These are phyloP conservation scores for Apostichopus californicus DNA, from an alignment of 35 echinoderm and acorn worm species.

Conservation along the genomic window DNA sequence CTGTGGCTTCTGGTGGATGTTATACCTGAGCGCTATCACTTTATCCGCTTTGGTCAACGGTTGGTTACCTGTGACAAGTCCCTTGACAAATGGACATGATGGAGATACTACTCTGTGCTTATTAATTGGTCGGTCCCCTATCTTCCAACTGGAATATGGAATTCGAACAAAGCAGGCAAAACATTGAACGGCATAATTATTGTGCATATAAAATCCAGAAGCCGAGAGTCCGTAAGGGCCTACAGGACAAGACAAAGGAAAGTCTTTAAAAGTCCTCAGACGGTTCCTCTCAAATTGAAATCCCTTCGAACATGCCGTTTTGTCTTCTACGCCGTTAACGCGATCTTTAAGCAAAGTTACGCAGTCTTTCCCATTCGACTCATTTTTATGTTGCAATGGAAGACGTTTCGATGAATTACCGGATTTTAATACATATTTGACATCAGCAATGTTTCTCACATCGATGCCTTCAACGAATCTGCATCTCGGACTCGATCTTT, in stretches of 20 bases:
- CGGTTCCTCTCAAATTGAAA: constrained; percentile 42
- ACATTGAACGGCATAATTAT: constrained; percentile 74
- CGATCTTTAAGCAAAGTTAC: too few species aligned
- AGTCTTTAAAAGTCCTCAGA: constrained; percentile 77
- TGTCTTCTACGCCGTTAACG: not conserved
- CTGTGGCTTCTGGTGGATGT: not conserved
- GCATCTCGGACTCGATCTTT: constrained; percentile 25
- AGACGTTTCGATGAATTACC: too few species aligned
- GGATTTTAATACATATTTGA: too few species aligned
- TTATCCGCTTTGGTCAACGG: constrained; percentile 55
- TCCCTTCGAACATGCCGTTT: not conserved
- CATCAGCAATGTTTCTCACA: not conserved
- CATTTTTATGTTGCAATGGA: not conserved
- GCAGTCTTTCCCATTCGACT: not conserved
- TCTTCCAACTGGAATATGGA: constrained; percentile 62
- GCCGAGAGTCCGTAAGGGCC: constrained; percentile 70
- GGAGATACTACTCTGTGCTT: constrained; percentile 78
- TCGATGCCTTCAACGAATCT: constrained; percentile 46
- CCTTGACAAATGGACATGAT: constrained; percentile 78
- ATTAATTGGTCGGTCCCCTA: constrained; percentile 57
- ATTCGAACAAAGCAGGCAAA: constrained; percentile 89
- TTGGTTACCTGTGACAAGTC: constrained; percentile 69
- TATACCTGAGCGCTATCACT: not conserved
- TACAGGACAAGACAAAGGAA: constrained; percentile 64
- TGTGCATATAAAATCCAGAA: constrained; percentile 75